Base-by-base conservation (phyloP, 2,888 invertebrate species). In the Synanthedon myopaeformis region DNA sequence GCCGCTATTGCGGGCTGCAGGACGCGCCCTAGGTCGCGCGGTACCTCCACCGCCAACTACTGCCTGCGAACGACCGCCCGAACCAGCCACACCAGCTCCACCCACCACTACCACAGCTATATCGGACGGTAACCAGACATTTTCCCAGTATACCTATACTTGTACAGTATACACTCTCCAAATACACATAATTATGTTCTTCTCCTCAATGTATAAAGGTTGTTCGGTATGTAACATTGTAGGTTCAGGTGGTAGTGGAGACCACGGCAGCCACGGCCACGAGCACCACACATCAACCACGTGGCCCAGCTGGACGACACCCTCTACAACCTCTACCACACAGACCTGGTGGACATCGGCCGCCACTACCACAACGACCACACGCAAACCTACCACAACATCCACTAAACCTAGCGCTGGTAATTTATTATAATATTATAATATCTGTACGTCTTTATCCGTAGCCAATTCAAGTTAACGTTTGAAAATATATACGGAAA, bases 1-100 rank as follows among this genome's bases (percentile, higher is more conserved):
- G 61, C 95, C 96, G 0, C 76, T 96, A 49, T 82, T 96, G 11
- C 90, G 92, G 49, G 92, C 93, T 1, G 90, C 96, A 2, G 94
- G 94, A 58, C 89, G 93, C 14, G 96, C 92, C 0, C 79, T 97
- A 23, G 94, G 94, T 41, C 82, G 90, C 8, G 65, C 88, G 4
- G 74, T 83, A 4, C 82, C 89, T 1, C 73, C 88, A 5, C 86
- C 89, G 3, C 89, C 90, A 3, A 85, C 89, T 0, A 66, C 79
- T 0, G 78, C 85, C 0, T 95, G 95, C 66, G 89, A 91, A 23
- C 90, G 91, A 55, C 95, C 95, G 0, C 88, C 91, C 0, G 87
- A 90, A 53, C 93, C 94, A 0, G 88, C 91, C 10, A 95, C 95
- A 0, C 95, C 96, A 0, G 81, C 90, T 8, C 91, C 95, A 2